Conservation (phyloP, 2,888 invertebrate genomes). For the Cheilosia grossa region DNA sequence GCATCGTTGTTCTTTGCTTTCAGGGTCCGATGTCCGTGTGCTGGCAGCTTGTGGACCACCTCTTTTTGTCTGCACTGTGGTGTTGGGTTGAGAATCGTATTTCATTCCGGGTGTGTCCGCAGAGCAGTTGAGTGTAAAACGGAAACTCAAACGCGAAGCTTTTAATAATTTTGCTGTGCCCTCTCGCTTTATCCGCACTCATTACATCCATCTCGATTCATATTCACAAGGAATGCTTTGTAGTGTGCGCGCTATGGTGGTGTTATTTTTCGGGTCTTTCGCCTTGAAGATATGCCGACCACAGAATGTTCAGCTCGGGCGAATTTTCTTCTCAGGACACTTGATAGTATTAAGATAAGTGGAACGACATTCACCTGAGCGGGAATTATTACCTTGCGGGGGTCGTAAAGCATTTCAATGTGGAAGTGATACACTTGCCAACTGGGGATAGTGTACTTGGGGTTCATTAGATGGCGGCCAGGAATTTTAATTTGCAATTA, state of each 20-base stretch:
- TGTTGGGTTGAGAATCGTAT: conserved; percentile 21
- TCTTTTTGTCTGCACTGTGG: neutral
- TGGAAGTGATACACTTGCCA: conserved; percentile 50
- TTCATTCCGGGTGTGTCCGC: conserved; percentile 49
- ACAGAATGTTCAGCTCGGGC: conserved; percentile 2
- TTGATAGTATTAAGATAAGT: conserved; percentile 71
- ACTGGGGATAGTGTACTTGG: conserved; percentile 18
- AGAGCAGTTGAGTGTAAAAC: conserved; percentile 51
- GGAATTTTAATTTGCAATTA: conserved; percentile 67
- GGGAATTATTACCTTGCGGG: conserved; percentile 41
- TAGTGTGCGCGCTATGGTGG: conserved; percentile 36
- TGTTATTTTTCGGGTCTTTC: conserved; percentile 29
- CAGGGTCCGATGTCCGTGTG: conserved; percentile 59
- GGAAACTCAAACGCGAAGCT: conserved; percentile 40
- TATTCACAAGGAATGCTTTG: conserved; percentile 55
- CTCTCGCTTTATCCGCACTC: conserved; percentile 42
- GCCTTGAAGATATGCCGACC: conserved; percentile 40
- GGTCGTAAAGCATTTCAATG: conserved; percentile 48
- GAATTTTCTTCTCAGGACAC: conserved; percentile 21
- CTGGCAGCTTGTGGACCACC: conserved; percentile 36
- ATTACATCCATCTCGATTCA: conserved; percentile 59
- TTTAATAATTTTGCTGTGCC: conserved; percentile 3
- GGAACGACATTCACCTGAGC: conserved; percentile 63
- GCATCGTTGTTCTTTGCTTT: conserved; percentile 22
- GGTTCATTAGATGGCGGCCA: conserved; percentile 52